These are phyloP conservation scores for Porites rus DNA, from an alignment of 92 coral and sea anemone genomes.

Conservation along the genomic window DNA sequence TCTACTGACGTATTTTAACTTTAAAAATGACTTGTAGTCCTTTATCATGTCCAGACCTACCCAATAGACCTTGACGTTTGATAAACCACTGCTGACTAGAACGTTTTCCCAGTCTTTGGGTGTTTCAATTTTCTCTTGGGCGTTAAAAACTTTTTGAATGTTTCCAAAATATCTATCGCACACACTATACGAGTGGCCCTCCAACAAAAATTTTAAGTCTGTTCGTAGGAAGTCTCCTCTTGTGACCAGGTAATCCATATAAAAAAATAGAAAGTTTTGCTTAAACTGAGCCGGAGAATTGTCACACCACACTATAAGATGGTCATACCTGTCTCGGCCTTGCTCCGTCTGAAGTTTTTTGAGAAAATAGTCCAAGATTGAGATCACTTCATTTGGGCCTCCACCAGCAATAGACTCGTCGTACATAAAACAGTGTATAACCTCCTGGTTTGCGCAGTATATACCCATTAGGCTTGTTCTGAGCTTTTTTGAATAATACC, in stretches of 20 bases:
- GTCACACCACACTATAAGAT: too few species aligned
- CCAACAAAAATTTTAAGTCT: not conserved
- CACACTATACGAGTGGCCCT: not conserved
- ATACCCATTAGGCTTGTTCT: not conserved
- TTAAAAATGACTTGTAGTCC: too few species aligned
- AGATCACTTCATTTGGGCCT: not conserved
- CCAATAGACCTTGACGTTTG: too few species aligned
- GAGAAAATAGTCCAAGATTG: not conserved
- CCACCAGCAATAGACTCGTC: not conserved
- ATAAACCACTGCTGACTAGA: too few species aligned
- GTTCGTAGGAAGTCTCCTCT: not conserved
- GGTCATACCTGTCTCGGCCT: too few species aligned
- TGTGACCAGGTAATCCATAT: not conserved
- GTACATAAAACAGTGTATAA: not conserved
- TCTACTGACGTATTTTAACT: too few species aligned
- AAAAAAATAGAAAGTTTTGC: too few species aligned
- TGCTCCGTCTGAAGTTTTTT: too few species aligned
- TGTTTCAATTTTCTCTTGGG: not conserved
- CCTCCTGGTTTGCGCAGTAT: not conserved
- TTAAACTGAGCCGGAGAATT: too few species aligned
- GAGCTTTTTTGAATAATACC: not conserved
- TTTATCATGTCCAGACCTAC: too few species aligned
- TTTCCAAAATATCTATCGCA: not conserved
- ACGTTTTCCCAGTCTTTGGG: too few species aligned
- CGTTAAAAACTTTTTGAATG: not conserved